A percentile compares a stretch with the other conserved stretches of the same genome.
phyloP scores from a whole-genome alignment of 2,797 vertebrate genomes.

The Cottoperca gobio region DNA sequence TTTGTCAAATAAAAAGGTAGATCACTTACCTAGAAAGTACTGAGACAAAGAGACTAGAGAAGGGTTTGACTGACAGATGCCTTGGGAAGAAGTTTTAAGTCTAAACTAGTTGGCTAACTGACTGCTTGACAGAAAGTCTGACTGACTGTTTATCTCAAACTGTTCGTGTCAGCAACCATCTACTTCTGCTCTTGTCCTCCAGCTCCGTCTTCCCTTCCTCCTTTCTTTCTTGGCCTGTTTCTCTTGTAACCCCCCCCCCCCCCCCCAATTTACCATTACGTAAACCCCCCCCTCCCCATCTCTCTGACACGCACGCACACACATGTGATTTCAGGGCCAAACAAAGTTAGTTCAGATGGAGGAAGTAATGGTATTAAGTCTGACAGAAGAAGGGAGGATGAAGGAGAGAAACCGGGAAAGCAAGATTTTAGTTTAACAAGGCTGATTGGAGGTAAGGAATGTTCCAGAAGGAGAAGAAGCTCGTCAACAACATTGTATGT shows the following conservation, averaged over 20 bases:
- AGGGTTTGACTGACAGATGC: slow-evolving; percentile 7
- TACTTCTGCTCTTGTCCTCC: slow-evolving; percentile 32
- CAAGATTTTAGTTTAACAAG: slow-evolving; percentile 53
- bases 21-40: slow-evolving; percentile 56
- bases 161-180: slow-evolving; percentile 35
- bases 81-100: background rate
- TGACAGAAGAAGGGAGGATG: slow-evolving; percentile 55
- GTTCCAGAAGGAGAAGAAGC: slow-evolving; percentile 43
- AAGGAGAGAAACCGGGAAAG: slow-evolving; percentile 21
- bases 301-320: slow-evolving; percentile 6
- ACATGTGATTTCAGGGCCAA: slow-evolving; percentile 64
- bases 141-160: slow-evolving; percentile 27
- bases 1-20: slow-evolving; percentile 5
- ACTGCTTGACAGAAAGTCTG: background rate
- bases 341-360: slow-evolving; percentile 75
- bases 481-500: slow-evolving; percentile 48
- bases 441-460: slow-evolving; percentile 65
- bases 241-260: slow-evolving; percentile 36
- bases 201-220: slow-evolving; percentile 9
- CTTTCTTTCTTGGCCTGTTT: slow-evolving; percentile 30
- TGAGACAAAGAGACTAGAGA: background rate
- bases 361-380: slow-evolving; percentile 79
- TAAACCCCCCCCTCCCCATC: slow-evolving; percentile 42
- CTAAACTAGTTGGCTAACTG: background rate
- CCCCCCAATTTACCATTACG: slow-evolving; percentile 47